Conservation (phyloP, 2,797 vertebrate species). For the Botia almorhae region DNA sequence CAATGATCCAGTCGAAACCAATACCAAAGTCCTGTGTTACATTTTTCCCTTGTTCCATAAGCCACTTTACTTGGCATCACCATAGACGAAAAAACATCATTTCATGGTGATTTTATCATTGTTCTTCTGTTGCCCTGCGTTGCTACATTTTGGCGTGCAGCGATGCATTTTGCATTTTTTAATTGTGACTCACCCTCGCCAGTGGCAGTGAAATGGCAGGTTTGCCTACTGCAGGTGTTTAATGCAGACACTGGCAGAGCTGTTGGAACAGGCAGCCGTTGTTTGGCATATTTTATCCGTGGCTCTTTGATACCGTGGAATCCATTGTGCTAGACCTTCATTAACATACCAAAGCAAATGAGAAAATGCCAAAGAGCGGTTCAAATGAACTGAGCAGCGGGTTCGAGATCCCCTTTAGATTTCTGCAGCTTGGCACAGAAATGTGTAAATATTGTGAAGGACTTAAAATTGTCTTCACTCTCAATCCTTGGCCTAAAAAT, state of each 20-base stretch:
- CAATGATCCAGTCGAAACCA: too few relatives aligned
- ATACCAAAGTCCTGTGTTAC: too few relatives aligned
- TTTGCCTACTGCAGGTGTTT: slow-evolving; percentile 21
- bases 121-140: background rate
- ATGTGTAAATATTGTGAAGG: slow-evolving; percentile 24
- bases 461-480: background rate
- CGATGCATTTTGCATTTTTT: background rate
- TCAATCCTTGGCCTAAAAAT: background rate
- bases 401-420: background rate
- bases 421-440: slow-evolving; percentile 7
- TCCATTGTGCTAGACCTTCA: slow-evolving; percentile 48
- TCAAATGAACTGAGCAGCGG: slow-evolving; percentile 26
- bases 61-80: too few relatives aligned
- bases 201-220: background rate
- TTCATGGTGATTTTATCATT: background rate
- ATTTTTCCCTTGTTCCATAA: too few relatives aligned
- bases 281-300: slow-evolving; percentile 51
- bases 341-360: slow-evolving; percentile 48
- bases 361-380: slow-evolving; percentile 34
- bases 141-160: background rate
- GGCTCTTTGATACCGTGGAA: slow-evolving; percentile 46
- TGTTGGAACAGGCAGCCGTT: slow-evolving; percentile 47
- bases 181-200: background rate
- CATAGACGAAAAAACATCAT: too few relatives aligned
- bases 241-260: slow-evolving; percentile 41